Evolutionary conservation across 2,888 invertebrate genomes (phyloP).

Genomic region (Pherbina coryleti): DNA sequence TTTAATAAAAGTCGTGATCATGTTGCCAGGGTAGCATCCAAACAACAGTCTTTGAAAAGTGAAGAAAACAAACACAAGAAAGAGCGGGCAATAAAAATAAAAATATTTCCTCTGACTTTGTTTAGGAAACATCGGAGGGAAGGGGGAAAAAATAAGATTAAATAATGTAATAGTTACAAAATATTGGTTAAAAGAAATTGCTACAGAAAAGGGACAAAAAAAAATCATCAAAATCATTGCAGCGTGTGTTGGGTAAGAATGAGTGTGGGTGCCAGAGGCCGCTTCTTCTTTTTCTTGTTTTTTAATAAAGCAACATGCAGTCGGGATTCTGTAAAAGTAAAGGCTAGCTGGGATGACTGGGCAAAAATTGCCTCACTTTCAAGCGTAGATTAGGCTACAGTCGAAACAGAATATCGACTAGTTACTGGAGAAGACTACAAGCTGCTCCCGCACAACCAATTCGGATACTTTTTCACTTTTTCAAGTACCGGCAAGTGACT

Average conservation of each 20-base stretch:
- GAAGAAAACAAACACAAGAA: not conserved
- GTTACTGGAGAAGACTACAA: not conserved
- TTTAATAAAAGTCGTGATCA: constrained; percentile 36
- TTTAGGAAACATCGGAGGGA: not conserved
- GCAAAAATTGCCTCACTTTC: not conserved
- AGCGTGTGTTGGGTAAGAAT: not conserved
- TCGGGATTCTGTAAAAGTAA: too few relatives aligned
- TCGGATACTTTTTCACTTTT: not conserved
- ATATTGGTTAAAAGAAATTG: not conserved
- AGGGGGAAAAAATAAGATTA: not conserved
- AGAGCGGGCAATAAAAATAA: not conserved
- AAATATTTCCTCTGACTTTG: not conserved
- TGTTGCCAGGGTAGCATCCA: constrained; percentile 12
- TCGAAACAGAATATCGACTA: not conserved
- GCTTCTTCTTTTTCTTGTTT: not conserved
- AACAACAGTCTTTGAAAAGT: not conserved
- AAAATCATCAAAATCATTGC: not conserved
- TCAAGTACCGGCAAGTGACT: not conserved
- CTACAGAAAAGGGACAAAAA: not conserved
- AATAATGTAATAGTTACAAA: constrained; percentile 2
- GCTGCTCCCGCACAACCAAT: not conserved
- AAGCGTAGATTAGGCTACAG: not conserved
- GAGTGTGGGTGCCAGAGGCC: constrained; percentile 21
- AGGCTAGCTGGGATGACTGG: not conserved
- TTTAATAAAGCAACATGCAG: not conserved